phyloP scores from a whole-genome alignment of 2,888 invertebrate species.

The Noctuana brunneofusca region DNA sequence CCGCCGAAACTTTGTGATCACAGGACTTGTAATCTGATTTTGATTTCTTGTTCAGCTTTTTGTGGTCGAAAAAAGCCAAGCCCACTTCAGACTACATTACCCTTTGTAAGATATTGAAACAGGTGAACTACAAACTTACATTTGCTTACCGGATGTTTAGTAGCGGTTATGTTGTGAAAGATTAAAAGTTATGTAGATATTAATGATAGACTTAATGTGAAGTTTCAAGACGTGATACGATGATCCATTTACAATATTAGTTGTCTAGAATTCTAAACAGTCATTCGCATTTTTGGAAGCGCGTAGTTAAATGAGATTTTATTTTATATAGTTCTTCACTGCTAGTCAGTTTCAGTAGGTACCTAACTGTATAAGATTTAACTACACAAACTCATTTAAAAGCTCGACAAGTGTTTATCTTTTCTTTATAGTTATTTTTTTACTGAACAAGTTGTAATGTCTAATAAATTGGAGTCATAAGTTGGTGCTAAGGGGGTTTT shows the following conservation, averaged over 20 bases:
- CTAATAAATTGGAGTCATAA: conserved; percentile 16
- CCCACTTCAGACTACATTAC: conserved; percentile 52
- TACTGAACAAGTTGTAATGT: conserved; percentile 4
- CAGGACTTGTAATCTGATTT: conserved; percentile 72
- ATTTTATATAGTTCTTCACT: conserved; percentile 3
- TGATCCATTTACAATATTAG: background rate
- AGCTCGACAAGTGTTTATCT: conserved; percentile 8
- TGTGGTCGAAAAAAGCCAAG: conserved; percentile 68
- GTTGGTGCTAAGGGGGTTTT: conserved; percentile 3
- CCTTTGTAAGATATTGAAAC: conserved; percentile 56
- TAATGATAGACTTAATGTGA: background rate
- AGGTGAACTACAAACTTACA: conserved; percentile 42
- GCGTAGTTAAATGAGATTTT: conserved; percentile 1
- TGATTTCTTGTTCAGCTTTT: conserved; percentile 71
- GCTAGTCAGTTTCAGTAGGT: conserved; percentile 5
- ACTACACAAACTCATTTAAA: conserved; percentile 9
- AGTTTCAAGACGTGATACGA: background rate
- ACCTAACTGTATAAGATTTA: background rate
- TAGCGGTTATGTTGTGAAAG: background rate
- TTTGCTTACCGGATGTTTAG: conserved; percentile 33
- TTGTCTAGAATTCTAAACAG: background rate
- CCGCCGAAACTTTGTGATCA: conserved; percentile 70
- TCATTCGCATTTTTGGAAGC: background rate
- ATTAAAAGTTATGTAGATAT: background rate
- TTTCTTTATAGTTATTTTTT: conserved; percentile 11